phyloP scores from a whole-genome alignment of 2,888 invertebrate species.

The Dynastes tityus region DNA sequence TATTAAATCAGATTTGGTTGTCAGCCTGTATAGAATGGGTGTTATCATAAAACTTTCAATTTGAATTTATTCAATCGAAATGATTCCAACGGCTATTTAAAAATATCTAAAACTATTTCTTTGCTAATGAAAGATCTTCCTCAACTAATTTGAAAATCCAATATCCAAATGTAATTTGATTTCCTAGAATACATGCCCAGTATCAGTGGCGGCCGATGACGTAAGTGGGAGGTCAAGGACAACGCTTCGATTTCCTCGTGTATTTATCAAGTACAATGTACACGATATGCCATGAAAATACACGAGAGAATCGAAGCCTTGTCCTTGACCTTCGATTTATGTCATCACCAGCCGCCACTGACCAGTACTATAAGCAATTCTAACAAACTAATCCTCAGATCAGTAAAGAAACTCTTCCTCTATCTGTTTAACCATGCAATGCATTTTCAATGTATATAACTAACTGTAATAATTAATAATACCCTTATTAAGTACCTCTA shows the following conservation, averaged over 20 bases:
- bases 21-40: too few relatives aligned
- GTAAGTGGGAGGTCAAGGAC: too few relatives aligned
- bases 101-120: background rate
- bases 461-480: background rate
- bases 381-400: background rate
- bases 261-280: background rate
- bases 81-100: too few relatives aligned
- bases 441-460: background rate
- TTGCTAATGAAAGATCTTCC: background rate
- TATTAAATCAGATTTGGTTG: too few relatives aligned
- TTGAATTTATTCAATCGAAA: too few relatives aligned
- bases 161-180: too few relatives aligned
- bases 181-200: too few relatives aligned
- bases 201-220: too few relatives aligned
- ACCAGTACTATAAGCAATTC: background rate
- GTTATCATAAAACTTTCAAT: too few relatives aligned
- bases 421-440: background rate
- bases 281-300: too few relatives aligned
- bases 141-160: too few relatives aligned
- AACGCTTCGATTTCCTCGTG: background rate
- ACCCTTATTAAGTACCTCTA: background rate
- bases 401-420: background rate
- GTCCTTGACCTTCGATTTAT: background rate
- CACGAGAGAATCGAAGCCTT: background rate
- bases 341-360: background rate